phyloP scores from a whole-genome alignment of 2,797 vertebrate species.

The Saxicola maurus region DNA sequence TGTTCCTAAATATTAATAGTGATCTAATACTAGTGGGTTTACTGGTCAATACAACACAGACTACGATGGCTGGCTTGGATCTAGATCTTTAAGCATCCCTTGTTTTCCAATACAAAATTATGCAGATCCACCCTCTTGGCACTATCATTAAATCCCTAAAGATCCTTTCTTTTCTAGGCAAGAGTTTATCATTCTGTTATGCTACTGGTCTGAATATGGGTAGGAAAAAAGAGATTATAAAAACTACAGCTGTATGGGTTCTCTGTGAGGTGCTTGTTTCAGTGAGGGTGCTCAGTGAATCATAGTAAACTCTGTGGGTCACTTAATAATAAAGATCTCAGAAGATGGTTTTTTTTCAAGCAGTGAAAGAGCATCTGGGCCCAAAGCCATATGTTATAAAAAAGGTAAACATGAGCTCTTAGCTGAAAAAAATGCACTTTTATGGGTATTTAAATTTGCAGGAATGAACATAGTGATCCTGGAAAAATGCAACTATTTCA shows the following conservation, averaged over 20 bases:
- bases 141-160: neutral
- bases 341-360: neutral
- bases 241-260: neutral
- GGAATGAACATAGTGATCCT: neutral
- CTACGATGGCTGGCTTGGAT: neutral
- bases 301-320: neutral
- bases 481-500: neutral
- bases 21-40: neutral
- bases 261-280: neutral
- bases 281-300: neutral
- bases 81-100: neutral
- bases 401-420: neutral
- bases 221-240: neutral
- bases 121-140: neutral
- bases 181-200: neutral
- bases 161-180: neutral
- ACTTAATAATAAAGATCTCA: neutral
- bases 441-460: neutral
- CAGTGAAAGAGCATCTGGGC: neutral
- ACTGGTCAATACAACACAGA: neutral
- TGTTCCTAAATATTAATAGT: neutral
- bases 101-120: neutral
- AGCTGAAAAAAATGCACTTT: neutral
- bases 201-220: neutral
- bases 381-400: neutral